phyloP scores from a whole-genome alignment of 2,797 vertebrate genomes.

The Clangula hyemalis region DNA sequence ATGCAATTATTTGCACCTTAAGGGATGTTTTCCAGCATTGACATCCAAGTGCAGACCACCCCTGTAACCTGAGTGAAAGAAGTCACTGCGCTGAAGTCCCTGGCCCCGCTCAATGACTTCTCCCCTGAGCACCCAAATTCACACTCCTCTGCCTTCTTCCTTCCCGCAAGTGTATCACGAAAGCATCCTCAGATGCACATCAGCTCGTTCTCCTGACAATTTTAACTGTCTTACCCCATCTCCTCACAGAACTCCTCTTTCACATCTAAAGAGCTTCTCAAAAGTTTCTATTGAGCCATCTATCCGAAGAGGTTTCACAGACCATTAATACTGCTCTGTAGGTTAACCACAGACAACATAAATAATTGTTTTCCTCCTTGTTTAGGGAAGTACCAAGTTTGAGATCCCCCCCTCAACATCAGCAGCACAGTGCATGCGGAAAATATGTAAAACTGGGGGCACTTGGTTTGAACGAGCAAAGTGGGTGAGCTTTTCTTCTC shows the following conservation, averaged over 20 bases:
- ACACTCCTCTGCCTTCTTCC: background rate
- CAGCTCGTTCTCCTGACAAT: background rate
- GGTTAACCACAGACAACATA: slow-evolving; percentile 37
- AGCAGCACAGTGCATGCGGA: background rate
- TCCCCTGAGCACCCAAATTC: background rate
- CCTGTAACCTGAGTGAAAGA: background rate
- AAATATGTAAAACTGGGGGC: background rate
- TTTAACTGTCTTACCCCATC: background rate
- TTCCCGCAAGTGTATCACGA: background rate
- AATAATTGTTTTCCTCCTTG: slow-evolving; percentile 16
- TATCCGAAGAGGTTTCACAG: background rate
- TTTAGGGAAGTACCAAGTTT: slow-evolving; percentile 25
- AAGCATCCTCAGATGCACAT: background rate
- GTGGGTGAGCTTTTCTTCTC: background rate
- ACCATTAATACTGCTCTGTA: background rate
- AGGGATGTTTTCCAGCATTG: background rate
- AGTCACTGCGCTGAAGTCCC: background rate
- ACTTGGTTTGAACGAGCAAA: background rate
- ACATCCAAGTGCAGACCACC: background rate
- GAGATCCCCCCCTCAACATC: background rate
- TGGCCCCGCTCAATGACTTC: background rate
- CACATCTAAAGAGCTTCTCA: background rate
- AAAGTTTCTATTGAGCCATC: background rate
- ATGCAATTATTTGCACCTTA: background rate
- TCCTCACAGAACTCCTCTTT: background rate